phyloP scores from a whole-genome alignment of 2,888 invertebrate species.

The Pocota personata region DNA sequence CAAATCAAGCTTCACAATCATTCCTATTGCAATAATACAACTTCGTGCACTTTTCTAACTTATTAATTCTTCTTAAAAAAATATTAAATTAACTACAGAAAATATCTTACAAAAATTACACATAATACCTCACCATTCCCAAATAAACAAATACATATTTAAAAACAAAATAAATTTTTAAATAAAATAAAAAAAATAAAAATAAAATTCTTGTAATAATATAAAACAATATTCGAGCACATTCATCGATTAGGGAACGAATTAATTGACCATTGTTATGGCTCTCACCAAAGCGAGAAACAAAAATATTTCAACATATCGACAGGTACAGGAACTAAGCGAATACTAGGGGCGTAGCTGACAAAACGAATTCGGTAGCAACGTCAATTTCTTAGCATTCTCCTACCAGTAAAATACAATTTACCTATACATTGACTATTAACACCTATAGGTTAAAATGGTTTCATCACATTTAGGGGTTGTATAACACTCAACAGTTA shows the following conservation, averaged over 20 bases:
- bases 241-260: conserved; percentile 27
- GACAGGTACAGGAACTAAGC: conserved; percentile 72
- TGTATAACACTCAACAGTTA: conserved; percentile 65
- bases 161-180: conserved; percentile 22
- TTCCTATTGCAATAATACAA: conserved; percentile 36
- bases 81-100: conserved; percentile 55
- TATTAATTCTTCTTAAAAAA: conserved; percentile 36
- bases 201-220: background rate
- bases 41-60: conserved; percentile 47
- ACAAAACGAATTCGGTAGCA: conserved; percentile 32
- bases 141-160: conserved; percentile 19
- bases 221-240: conserved; percentile 58
- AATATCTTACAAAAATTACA: conserved; percentile 66
- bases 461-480: conserved; percentile 68
- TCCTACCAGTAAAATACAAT: conserved; percentile 66
- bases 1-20: conserved; percentile 46
- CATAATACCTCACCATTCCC: conserved; percentile 52
- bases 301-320: conserved; percentile 52
- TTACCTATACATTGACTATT: conserved; percentile 73
- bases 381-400: conserved; percentile 49
- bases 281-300: conserved; percentile 19
- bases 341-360: conserved; percentile 55
- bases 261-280: conserved; percentile 39
- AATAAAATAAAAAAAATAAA: conserved; percentile 27
- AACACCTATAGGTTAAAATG: conserved; percentile 66